These are phyloP conservation scores for Salvator merianae DNA, from an alignment of 2,113 vertebrate genomes.

Conservation along the genomic window DNA sequence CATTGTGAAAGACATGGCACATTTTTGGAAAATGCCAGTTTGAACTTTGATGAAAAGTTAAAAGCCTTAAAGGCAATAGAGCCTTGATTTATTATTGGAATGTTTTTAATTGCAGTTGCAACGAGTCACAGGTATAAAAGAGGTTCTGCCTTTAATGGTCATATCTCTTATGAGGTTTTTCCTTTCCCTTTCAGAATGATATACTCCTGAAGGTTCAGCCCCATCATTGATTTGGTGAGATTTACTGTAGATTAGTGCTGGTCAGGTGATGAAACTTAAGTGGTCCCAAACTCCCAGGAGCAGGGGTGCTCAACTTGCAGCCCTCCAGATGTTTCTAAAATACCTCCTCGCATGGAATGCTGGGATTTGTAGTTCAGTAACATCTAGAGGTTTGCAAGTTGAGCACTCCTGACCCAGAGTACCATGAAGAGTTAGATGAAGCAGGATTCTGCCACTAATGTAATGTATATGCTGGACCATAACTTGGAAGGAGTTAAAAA, in stretches of 20 bases:
- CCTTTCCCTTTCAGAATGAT: constrained; percentile 76
- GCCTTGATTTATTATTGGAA: constrained; percentile 78
- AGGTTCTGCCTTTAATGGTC: constrained; percentile 74
- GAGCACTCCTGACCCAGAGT: too few species aligned
- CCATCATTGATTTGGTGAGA: constrained; percentile 75
- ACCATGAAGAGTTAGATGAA: neutral
- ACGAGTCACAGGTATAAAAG: constrained; percentile 77
- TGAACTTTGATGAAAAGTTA: constrained; percentile 83
- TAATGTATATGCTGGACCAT: neutral
- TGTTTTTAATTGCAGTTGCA: constrained; percentile 81
- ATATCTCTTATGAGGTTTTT: constrained; percentile 53
- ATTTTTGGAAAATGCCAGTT: constrained; percentile 80
- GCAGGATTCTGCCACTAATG: neutral
- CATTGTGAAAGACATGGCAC: constrained; percentile 77
- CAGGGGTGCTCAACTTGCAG: neutral
- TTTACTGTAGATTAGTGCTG: constrained; percentile 72
- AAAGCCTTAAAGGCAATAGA: constrained; percentile 80
- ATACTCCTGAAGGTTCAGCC: constrained; percentile 72
- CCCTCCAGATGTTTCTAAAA: too few species aligned
- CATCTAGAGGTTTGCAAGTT: too few species aligned
- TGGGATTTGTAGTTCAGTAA: too few species aligned
- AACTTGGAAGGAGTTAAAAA: neutral
- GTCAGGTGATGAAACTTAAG: constrained; percentile 58
- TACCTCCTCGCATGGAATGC: too few species aligned
- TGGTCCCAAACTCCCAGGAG: constrained; percentile 63